phyloP scores from a whole-genome alignment of 2,797 vertebrate species.

The Loris lydekkerianus region DNA sequence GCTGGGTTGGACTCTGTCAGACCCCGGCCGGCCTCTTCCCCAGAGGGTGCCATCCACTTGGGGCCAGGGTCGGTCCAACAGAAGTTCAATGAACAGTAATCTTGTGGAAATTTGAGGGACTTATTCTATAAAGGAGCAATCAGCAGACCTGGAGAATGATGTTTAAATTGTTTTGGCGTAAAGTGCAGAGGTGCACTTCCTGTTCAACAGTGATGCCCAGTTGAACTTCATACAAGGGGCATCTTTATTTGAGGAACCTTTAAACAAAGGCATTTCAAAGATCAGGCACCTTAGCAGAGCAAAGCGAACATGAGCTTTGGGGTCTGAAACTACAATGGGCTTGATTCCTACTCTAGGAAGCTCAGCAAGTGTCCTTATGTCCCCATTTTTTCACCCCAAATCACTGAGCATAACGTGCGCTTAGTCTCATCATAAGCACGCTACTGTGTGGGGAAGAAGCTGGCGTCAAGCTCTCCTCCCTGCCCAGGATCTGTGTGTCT shows the following conservation, averaged over 20 bases:
- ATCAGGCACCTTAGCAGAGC: background rate
- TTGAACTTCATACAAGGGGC: too few relatives aligned
- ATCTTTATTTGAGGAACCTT: background rate
- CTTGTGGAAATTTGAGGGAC: background rate
- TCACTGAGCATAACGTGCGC: fast-evolving
- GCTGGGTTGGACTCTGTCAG: too few relatives aligned
- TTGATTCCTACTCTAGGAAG: background rate
- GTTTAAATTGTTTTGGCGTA: too few relatives aligned
- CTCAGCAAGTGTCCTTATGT: background rate
- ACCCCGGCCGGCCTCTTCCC: background rate
- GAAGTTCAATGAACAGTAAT: background rate
- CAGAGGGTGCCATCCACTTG: fast-evolving
- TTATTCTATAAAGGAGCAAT: background rate
- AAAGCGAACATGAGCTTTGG: background rate
- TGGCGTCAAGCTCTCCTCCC: too few relatives aligned
- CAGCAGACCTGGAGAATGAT: background rate
- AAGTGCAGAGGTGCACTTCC: background rate
- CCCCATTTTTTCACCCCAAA: background rate
- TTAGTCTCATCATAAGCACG: fast-evolving
- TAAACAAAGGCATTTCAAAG: background rate
- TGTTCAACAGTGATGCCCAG: background rate
- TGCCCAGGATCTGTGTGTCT: fast-evolving
- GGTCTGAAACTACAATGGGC: fast-evolving
- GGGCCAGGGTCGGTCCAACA: too few relatives aligned
- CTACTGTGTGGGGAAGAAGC: fast-evolving